Conservation (phyloP, 2,888 invertebrate genomes). For the Erebia palarica region DNA sequence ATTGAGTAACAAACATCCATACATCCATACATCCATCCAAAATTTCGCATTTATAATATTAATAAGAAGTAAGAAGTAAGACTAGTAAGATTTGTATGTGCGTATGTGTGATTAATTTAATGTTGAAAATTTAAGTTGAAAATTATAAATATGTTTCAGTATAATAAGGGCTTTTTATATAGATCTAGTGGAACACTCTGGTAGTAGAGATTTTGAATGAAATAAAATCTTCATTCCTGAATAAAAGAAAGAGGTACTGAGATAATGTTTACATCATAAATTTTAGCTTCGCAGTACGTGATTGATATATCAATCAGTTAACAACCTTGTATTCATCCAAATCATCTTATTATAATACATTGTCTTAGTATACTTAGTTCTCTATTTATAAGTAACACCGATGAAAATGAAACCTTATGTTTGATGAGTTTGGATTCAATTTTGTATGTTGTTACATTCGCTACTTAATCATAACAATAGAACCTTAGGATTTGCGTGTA, state of each 20-base stretch:
- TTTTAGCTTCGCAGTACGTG: slow-evolving; percentile 43
- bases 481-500: background rate
- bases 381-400: background rate
- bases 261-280: slow-evolving; percentile 43
- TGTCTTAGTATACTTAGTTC: slow-evolving; percentile 6
- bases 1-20: too few relatives aligned
- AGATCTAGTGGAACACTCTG: too few relatives aligned
- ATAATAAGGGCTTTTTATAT: too few relatives aligned
- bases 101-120: too few relatives aligned
- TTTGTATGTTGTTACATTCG: background rate
- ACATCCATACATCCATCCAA: too few relatives aligned
- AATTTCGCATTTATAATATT: too few relatives aligned
- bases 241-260: slow-evolving; percentile 12
- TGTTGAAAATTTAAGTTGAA: too few relatives aligned
- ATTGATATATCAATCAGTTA: slow-evolving; percentile 44
- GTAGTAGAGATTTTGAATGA: background rate
- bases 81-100: too few relatives aligned
- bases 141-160: too few relatives aligned
- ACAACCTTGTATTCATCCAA: slow-evolving; percentile 38
- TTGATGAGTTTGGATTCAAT: background rate
- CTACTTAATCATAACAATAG: slow-evolving; percentile 12
- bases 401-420: slow-evolving; percentile 6
- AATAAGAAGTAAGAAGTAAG: too few relatives aligned
- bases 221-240: background rate
- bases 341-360: slow-evolving; percentile 42